Conservation (phyloP, 2,113 vertebrate species). For the Pelecanoides urinatrix region DNA sequence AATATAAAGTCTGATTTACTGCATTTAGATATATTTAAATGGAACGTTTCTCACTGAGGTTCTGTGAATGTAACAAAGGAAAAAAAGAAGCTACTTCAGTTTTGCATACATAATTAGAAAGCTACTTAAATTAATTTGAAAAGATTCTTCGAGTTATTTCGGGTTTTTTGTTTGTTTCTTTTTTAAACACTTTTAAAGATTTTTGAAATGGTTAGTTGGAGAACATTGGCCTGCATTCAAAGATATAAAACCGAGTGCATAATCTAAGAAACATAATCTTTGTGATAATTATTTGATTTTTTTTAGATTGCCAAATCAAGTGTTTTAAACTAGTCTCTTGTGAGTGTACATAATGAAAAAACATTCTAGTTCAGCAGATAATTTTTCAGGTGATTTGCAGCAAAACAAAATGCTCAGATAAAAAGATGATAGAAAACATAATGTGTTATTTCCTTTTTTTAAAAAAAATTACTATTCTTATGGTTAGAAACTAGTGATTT, state of each 20-base stretch:
- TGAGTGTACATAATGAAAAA: conserved; percentile 24
- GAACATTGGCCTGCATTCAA: conserved; percentile 33
- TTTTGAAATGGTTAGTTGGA: neutral
- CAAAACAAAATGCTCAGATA: conserved; percentile 58
- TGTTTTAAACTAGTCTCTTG: conserved; percentile 31
- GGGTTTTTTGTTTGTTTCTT: neutral
- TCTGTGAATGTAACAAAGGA: conserved; percentile 13
- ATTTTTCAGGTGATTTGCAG: conserved; percentile 66
- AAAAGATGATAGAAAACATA: conserved; percentile 41
- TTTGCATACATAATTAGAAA: conserved; percentile 33
- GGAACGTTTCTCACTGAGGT: conserved; percentile 18
- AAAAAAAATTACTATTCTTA: neutral
- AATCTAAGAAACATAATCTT: conserved; percentile 22
- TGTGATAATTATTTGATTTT: conserved; percentile 37
- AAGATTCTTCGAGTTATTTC: neutral
- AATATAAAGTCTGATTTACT: conserved; percentile 25
- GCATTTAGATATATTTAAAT: conserved; percentile 23
- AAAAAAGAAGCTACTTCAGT: conserved; percentile 21
- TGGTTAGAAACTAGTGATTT: conserved; percentile 14
- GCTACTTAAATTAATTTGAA: conserved; percentile 7
- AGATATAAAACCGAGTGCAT: neutral
- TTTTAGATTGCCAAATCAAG: conserved; percentile 52
- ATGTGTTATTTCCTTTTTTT: neutral
- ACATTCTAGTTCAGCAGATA: conserved; percentile 46
- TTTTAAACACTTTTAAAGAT: neutral